phyloP scores from a whole-genome alignment of 2,113 vertebrate species.

The Caretta caretta region DNA sequence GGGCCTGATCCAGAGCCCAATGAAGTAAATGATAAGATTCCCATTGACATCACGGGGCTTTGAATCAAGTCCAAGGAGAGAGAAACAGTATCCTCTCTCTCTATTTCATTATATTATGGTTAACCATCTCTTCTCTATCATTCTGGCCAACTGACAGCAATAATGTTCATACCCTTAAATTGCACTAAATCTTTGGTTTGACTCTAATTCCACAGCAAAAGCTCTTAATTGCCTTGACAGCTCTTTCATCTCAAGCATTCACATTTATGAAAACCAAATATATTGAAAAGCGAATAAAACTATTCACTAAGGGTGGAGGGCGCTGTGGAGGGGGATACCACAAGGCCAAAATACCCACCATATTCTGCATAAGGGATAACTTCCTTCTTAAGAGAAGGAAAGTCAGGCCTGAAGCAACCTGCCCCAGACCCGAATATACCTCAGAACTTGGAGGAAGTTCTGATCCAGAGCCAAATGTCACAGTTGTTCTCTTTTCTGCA shows the following conservation, averaged over 20 bases:
- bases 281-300: neutral
- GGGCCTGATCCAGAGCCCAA: neutral
- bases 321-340: neutral
- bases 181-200: neutral
- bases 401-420: neutral
- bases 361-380: neutral
- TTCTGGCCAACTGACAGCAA: neutral
- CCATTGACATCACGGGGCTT: neutral
- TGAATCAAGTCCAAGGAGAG: neutral
- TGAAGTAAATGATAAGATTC: neutral
- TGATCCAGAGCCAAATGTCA: neutral
- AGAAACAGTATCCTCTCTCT: neutral
- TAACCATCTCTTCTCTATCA: neutral
- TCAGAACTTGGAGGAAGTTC: neutral
- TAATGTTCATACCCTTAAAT: neutral
- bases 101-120: neutral
- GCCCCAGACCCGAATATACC: neutral
- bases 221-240: neutral
- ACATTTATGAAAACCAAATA: neutral
- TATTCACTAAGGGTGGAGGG: neutral
- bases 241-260: neutral
- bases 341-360: neutral
- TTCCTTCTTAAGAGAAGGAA: neutral
- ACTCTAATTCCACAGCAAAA: neutral
- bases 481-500: neutral